Conservation (phyloP, 2,888 invertebrate genomes). For the Tenodera sinensis region DNA sequence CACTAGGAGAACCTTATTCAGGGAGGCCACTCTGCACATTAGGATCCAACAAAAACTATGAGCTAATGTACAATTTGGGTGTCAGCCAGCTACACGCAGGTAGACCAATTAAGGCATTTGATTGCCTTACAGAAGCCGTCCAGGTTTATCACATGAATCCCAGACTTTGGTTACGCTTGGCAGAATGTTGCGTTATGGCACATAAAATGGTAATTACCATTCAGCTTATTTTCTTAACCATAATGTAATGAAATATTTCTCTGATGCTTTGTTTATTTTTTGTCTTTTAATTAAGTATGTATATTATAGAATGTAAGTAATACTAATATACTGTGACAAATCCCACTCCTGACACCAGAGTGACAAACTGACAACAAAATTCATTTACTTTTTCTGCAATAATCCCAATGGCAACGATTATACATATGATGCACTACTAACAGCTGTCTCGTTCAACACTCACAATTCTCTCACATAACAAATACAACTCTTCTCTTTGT, state of each 20-base stretch:
- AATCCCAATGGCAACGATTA: no score
- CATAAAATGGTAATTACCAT: slow-evolving; percentile 56
- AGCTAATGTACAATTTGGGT: slow-evolving; percentile 77
- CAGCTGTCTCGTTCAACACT: no score
- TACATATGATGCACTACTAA: no score
- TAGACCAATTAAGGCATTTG: slow-evolving; percentile 81
- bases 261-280: not conserved
- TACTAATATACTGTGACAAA: no score
- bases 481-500: no score
- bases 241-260: not conserved
- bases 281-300: no score
- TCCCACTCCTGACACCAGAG: no score
- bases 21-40: slow-evolving; percentile 59
- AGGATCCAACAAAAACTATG: slow-evolving; percentile 59
- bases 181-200: slow-evolving; percentile 83
- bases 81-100: slow-evolving; percentile 78
- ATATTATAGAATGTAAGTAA: no score
- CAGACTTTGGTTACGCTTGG: slow-evolving; percentile 85
- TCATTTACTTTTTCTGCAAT: no score
- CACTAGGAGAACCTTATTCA: slow-evolving; percentile 42
- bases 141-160: slow-evolving; percentile 85
- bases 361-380: no score
- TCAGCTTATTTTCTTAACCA: not conserved
- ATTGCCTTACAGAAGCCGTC: slow-evolving; percentile 82
- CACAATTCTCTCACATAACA: no score